Evolutionary conservation across 1,140 invertebrate species (phyloP).

Genomic region (Marisa cornuarietis): DNA sequence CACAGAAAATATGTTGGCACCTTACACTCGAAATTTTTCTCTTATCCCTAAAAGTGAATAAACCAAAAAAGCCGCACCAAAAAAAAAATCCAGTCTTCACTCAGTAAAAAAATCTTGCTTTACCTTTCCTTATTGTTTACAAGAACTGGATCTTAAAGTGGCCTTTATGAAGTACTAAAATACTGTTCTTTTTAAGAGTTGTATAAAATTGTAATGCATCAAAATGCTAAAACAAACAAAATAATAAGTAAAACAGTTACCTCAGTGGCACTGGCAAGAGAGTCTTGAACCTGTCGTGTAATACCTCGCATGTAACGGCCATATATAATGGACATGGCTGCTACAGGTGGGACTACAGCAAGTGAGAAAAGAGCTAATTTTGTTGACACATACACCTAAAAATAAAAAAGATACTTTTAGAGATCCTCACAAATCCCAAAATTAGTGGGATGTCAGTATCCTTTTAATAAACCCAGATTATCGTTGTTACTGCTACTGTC

Average conservation of each 20-base stretch:
- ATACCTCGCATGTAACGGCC: slow-evolving; percentile 88
- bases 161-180: too few species aligned
- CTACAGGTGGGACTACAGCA: slow-evolving; percentile 87
- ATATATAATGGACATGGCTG: slow-evolving; percentile 85
- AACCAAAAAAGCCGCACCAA: too few species aligned
- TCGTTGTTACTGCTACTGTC: too few species aligned
- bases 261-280: slow-evolving; percentile 83
- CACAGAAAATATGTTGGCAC: background rate
- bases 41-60: background rate
- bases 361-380: slow-evolving; percentile 86
- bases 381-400: slow-evolving; percentile 86
- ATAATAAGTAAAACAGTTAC: slow-evolving; percentile 39
- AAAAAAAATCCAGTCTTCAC: too few species aligned
- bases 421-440: too few species aligned
- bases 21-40: background rate
- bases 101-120: too few species aligned
- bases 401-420: slow-evolving; percentile 25
- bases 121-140: too few species aligned
- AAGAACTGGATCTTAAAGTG: too few species aligned
- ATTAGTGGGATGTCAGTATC: too few species aligned
- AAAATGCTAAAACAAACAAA: background rate
- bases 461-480: too few species aligned
- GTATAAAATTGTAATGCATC: background rate
- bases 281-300: slow-evolving; percentile 84
- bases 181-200: too few species aligned